A percentile compares a stretch with the other conserved stretches of the same genome.
phyloP scores from a whole-genome alignment of 2,888 invertebrate species.

The Sinhomidia bicolor region DNA sequence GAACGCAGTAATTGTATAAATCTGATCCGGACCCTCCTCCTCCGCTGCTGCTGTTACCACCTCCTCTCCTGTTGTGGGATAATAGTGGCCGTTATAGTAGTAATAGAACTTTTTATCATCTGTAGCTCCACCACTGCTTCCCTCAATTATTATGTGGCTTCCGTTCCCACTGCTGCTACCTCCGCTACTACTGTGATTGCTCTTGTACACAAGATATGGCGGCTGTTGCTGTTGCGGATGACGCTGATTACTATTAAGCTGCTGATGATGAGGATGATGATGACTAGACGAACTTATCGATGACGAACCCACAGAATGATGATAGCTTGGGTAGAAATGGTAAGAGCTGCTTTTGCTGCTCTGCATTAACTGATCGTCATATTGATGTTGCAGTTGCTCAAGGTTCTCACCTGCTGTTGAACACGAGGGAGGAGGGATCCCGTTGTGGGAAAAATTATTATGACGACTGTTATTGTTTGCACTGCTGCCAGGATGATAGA shows the following conservation, averaged over 20 bases:
- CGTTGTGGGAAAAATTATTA: slow-evolving; percentile 68
- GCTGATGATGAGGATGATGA: slow-evolving; percentile 18
- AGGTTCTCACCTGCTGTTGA: slow-evolving; percentile 26
- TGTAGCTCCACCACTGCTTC: slow-evolving; percentile 49
- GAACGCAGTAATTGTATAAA: slow-evolving; percentile 58
- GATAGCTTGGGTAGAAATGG: slow-evolving; percentile 63
- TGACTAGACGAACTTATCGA: slow-evolving; percentile 69
- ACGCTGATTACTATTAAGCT: slow-evolving; percentile 2
- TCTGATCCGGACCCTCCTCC: slow-evolving; percentile 56
- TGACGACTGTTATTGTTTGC: slow-evolving; percentile 65
- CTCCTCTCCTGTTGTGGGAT: slow-evolving; percentile 55
- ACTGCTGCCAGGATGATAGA: slow-evolving; percentile 16
- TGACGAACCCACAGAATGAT: slow-evolving; percentile 63
- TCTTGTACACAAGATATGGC: slow-evolving; percentile 64
- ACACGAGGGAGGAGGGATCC: slow-evolving; percentile 31
- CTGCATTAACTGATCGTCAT: slow-evolving; percentile 52
- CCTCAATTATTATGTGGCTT: slow-evolving; percentile 70
- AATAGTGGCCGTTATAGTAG: slow-evolving; percentile 58
- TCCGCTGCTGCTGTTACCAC: no score
- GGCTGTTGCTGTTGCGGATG: slow-evolving; percentile 46
- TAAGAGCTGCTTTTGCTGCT: slow-evolving; percentile 61
- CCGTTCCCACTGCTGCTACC: slow-evolving; percentile 69
- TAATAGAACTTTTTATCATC: slow-evolving; percentile 64
- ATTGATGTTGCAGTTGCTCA: not conserved
- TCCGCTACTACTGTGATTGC: slow-evolving; percentile 65